Evolutionary conservation across 2,797 vertebrate genomes (phyloP).

Genomic region (Manis crassicaudata): DNA sequence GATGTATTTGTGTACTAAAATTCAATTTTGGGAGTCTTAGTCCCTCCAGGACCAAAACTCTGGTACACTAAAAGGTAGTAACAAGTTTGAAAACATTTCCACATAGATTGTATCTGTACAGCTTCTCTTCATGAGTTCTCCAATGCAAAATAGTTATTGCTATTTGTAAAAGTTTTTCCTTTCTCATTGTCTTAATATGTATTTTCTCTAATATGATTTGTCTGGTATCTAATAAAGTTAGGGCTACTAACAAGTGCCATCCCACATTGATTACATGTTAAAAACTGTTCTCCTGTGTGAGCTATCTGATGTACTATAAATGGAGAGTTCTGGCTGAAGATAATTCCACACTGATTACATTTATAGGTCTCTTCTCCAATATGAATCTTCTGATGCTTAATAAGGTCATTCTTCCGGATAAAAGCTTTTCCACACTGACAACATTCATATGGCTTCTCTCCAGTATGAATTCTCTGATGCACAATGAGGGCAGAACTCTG

Average conservation of each 20-base stretch:
- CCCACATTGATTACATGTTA: slow-evolving; percentile 73
- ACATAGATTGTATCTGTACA: not conserved
- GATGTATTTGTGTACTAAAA: not conserved
- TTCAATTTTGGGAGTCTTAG: not conserved
- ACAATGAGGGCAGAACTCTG: slow-evolving; percentile 77
- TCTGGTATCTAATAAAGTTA: slow-evolving; percentile 56
- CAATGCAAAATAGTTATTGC: slow-evolving; percentile 8
- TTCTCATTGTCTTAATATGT: slow-evolving; percentile 17
- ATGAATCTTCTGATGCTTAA: slow-evolving; percentile 69
- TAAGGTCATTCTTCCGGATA: slow-evolving; percentile 71
- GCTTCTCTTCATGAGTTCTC: slow-evolving; percentile 47
- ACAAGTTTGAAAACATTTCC: slow-evolving; percentile 44
- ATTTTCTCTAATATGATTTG: slow-evolving; percentile 55
- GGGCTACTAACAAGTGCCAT: slow-evolving; percentile 58
- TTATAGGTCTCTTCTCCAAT: slow-evolving; percentile 61
- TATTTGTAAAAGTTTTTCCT: not conserved
- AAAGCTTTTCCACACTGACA: slow-evolving; percentile 77
- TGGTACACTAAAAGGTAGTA: not conserved
- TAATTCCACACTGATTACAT: slow-evolving; percentile 67
- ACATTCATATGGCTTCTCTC: slow-evolving; percentile 76
- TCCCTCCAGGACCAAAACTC: not conserved
- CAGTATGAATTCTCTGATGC: slow-evolving; percentile 76
- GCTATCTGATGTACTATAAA: slow-evolving; percentile 59
- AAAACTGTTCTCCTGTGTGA: slow-evolving; percentile 71
- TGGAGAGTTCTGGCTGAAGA: slow-evolving; percentile 62